phyloP scores from a whole-genome alignment of 1,140 invertebrate species.

The Whitmania pigra region DNA sequence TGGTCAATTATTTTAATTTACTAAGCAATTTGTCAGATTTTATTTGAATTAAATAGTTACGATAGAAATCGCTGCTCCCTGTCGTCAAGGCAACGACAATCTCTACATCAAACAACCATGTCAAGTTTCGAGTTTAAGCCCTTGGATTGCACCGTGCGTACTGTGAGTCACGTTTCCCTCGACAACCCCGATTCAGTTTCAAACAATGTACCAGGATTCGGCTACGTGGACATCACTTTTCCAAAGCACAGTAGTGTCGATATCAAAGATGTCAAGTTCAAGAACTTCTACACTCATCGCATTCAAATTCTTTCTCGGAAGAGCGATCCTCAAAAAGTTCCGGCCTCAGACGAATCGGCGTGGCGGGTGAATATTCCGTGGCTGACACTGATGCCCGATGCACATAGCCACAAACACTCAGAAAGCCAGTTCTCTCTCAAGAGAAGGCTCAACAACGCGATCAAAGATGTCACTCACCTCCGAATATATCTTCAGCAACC shows the following conservation, averaged over 20 bases:
- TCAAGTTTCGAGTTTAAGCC: too few species aligned
- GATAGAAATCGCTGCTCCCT: too few species aligned
- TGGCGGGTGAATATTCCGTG: slow-evolving; percentile 43
- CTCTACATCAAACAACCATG: too few species aligned
- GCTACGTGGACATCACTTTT: not conserved
- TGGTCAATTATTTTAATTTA: too few species aligned
- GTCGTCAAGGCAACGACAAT: too few species aligned
- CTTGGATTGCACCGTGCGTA: not conserved
- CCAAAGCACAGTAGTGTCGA: slow-evolving; percentile 24
- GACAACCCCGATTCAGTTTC: not conserved
- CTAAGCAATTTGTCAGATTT: too few species aligned
- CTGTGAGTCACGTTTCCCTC: not conserved
- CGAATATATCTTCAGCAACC: slow-evolving; percentile 47
- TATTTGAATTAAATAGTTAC: too few species aligned
- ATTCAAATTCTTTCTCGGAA: slow-evolving; percentile 31
- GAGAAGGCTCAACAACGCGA: slow-evolving; percentile 40
- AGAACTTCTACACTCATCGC: slow-evolving; percentile 46
- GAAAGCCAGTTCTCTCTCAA: slow-evolving; percentile 44
- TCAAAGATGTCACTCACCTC: slow-evolving; percentile 35
- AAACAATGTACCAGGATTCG: not conserved
- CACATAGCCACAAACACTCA: slow-evolving; percentile 43
- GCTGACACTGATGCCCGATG: slow-evolving; percentile 44
- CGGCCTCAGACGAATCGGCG: slow-evolving; percentile 27
- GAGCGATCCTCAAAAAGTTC: slow-evolving; percentile 22
- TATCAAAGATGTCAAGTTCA: slow-evolving; percentile 45